Conservation (phyloP, 2,797 vertebrate species). For the Iguana delicatissima region DNA sequence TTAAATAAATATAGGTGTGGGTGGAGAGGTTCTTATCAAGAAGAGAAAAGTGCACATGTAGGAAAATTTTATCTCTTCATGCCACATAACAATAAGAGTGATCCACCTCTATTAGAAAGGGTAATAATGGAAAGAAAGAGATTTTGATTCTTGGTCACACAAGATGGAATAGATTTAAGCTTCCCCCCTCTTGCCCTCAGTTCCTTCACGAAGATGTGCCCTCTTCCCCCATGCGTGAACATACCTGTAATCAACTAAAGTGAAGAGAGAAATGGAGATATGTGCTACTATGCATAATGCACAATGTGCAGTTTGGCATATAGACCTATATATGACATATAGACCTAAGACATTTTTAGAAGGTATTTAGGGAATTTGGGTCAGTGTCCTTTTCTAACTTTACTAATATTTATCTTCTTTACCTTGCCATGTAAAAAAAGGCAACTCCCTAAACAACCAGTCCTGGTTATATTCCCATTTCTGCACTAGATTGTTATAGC, state of each 20-base stretch:
- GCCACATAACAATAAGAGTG: not conserved
- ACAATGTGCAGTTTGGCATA: not conserved
- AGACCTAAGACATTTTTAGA: not conserved
- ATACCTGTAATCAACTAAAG: not conserved
- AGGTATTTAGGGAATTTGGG: not conserved
- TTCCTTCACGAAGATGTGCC: not conserved
- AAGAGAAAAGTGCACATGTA: not conserved
- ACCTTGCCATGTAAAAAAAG: no score
- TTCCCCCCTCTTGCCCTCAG: not conserved
- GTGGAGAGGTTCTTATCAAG: not conserved
- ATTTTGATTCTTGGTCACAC: not conserved
- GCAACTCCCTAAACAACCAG: not conserved
- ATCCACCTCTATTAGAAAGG: not conserved
- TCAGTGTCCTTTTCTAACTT: no score
- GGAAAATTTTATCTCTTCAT: not conserved
- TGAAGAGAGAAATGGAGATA: not conserved
- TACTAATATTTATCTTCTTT: no score
- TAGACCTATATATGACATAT: not conserved
- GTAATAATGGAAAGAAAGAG: no score
- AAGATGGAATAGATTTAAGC: not conserved
- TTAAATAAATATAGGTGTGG: slow-evolving; percentile 6
- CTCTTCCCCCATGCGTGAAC: no score
- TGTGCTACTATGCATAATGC: no score
- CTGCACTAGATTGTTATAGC: no score
- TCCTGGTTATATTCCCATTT: not conserved